Percentiles rank a stretch among this genome's conserved stretches.
These are phyloP conservation scores for Thumatha senex DNA, from an alignment of 2,888 invertebrate genomes.

Conservation along the genomic window DNA sequence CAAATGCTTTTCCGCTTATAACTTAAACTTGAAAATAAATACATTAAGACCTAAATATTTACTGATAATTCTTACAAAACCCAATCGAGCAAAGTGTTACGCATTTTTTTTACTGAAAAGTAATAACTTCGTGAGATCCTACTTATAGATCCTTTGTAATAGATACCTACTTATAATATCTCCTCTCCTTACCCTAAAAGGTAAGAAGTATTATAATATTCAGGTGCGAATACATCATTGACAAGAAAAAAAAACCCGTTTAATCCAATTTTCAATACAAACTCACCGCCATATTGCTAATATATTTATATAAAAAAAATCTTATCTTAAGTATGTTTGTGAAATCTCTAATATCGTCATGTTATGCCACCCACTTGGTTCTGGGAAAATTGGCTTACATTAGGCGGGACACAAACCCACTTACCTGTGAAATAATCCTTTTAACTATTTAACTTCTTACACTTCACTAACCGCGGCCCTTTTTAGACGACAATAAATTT, in stretches of 20 bases:
- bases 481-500: conserved; percentile 21
- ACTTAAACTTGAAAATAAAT: too few species aligned
- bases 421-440: conserved; percentile 65
- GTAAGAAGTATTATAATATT: too few species aligned
- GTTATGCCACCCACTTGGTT: conserved; percentile 67
- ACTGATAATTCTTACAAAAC: too few species aligned
- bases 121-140: too few species aligned
- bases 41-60: too few species aligned
- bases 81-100: too few species aligned
- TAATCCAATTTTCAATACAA: conserved; percentile 3
- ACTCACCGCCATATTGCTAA: neutral
- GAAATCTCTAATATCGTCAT: conserved; percentile 30
- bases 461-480: conserved; percentile 44
- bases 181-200: too few species aligned
- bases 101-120: too few species aligned
- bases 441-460: conserved; percentile 54
- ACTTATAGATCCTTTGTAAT: too few species aligned
- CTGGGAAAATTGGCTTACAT: conserved; percentile 54
- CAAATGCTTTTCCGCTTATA: too few species aligned
- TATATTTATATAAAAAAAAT: conserved; percentile 3
- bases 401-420: conserved; percentile 48
- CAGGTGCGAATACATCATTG: too few species aligned
- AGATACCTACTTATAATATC: too few species aligned
- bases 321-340: conserved; percentile 35
- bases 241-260: neutral